These are phyloP conservation scores for Nettapus auritus DNA, from an alignment of 2,113 vertebrate genomes.

Conservation along the genomic window DNA sequence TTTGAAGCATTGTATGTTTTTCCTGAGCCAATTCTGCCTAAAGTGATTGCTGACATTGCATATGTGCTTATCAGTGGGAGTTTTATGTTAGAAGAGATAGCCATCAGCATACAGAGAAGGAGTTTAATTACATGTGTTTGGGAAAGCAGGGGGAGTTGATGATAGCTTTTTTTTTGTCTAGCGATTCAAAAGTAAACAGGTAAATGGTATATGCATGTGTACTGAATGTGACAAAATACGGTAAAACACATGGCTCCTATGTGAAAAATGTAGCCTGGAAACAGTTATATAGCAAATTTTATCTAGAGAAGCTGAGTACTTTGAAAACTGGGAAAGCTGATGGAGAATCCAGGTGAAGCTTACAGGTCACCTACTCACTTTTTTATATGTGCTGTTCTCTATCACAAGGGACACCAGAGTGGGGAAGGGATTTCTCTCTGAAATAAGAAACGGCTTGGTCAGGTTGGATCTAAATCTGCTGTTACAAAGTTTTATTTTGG, in stretches of 20 bases:
- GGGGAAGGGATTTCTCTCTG: neutral
- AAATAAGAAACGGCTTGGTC: neutral
- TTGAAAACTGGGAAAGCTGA: neutral
- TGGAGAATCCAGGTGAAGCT: neutral
- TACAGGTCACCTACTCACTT: neutral
- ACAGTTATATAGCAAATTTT: neutral
- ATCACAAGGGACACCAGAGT: rapidly evolving
- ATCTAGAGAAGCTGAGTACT: neutral
- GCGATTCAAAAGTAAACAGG: conserved; percentile 32
- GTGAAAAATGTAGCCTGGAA: neutral
- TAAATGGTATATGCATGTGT: neutral
- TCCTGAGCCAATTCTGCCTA: conserved; percentile 33
- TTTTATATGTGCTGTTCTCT: neutral
- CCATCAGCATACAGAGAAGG: conserved; percentile 32
- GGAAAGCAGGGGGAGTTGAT: conserved; percentile 49
- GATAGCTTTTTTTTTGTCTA: conserved; percentile 14
- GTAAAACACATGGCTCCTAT: neutral
- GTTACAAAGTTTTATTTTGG: neutral
- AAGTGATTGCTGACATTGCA: conserved; percentile 54
- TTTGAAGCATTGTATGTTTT: conserved; percentile 40
- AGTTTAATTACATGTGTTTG: conserved; percentile 47
- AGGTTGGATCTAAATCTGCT: neutral
- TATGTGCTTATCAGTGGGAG: conserved; percentile 45
- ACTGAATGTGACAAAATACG: neutral
- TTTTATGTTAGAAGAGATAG: conserved; percentile 45